Conservation (phyloP, 2,113 vertebrate species). For the Pseudorasbora parva region DNA sequence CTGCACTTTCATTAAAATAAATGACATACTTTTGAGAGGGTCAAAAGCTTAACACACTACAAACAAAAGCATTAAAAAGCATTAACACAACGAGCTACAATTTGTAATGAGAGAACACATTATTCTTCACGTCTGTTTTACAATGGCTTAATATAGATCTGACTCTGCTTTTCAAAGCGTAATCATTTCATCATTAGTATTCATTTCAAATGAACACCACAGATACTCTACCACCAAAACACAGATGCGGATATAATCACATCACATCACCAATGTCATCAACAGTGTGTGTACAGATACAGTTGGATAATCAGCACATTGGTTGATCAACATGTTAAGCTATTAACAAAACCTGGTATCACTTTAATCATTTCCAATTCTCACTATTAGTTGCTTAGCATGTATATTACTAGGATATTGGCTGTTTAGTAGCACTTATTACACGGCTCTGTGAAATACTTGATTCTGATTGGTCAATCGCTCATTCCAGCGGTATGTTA, state of each 20-base stretch:
- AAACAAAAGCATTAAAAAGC: neutral
- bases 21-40: slow-evolving; percentile 22
- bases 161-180: neutral
- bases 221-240: neutral
- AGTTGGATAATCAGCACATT: neutral
- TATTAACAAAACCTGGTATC: neutral
- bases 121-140: neutral
- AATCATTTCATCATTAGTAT: slow-evolving; percentile 10
- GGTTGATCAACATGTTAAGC: neutral
- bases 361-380: too few species aligned
- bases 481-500: too few species aligned
- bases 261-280: slow-evolving; percentile 13
- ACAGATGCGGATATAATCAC: slow-evolving; percentile 1
- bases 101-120: neutral
- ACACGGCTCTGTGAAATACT: too few species aligned
- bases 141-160: neutral
- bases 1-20: slow-evolving; percentile 10
- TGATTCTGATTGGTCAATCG: too few species aligned
- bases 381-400: too few species aligned
- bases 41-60: neutral
- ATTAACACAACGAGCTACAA: neutral
- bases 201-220: neutral
- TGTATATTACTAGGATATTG: too few species aligned
- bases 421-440: too few species aligned
- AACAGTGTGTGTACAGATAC: slow-evolving; percentile 8